Conservation (phyloP, 1,140 invertebrate species). For the Drosophila serrata region DNA sequence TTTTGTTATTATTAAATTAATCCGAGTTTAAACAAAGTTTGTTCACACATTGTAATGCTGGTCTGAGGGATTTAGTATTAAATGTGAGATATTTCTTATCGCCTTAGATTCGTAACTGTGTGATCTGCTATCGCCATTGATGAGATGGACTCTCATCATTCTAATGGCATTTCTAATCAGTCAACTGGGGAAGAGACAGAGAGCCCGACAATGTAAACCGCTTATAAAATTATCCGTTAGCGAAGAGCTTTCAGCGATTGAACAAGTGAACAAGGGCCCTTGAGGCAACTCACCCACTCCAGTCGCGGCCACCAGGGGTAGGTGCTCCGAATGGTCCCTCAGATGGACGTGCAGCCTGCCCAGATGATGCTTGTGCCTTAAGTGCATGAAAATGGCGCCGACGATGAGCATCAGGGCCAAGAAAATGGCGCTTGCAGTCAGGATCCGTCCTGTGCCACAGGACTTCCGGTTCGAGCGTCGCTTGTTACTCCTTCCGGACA, state of each 20-base stretch:
- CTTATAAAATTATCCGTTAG: slow-evolving; percentile 27
- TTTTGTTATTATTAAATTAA: not conserved
- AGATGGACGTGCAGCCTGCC: slow-evolving; percentile 56
- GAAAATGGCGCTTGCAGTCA: slow-evolving; percentile 52
- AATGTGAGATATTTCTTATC: slow-evolving; percentile 7
- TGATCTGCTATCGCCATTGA: slow-evolving; percentile 11
- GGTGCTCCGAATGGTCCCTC: not conserved
- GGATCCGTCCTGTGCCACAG: slow-evolving; percentile 26
- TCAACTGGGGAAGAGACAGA: slow-evolving; percentile 32
- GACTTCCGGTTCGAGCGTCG: not conserved
- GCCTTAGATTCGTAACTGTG: not conserved
- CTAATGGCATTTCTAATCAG: slow-evolving; percentile 33
- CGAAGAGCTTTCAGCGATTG: slow-evolving; percentile 22
- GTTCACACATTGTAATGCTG: too few species aligned
- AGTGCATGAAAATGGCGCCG: slow-evolving; percentile 69
- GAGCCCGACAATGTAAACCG: slow-evolving; percentile 13
- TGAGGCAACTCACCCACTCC: slow-evolving; percentile 33
- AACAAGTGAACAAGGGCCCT: slow-evolving; percentile 24
- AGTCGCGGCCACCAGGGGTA: slow-evolving; percentile 17
- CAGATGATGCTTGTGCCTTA: slow-evolving; percentile 65
- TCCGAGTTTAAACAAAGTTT: not conserved
- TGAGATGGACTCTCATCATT: slow-evolving; percentile 11
- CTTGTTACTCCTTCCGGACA: slow-evolving; percentile 4
- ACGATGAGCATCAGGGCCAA: slow-evolving; percentile 59
- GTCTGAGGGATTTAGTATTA: not conserved